Percentiles rank a stretch among this genome's conserved stretches.
Conservation (phyloP, 2,888 invertebrate genomes). For the Barypeithes pellucidus region DNA sequence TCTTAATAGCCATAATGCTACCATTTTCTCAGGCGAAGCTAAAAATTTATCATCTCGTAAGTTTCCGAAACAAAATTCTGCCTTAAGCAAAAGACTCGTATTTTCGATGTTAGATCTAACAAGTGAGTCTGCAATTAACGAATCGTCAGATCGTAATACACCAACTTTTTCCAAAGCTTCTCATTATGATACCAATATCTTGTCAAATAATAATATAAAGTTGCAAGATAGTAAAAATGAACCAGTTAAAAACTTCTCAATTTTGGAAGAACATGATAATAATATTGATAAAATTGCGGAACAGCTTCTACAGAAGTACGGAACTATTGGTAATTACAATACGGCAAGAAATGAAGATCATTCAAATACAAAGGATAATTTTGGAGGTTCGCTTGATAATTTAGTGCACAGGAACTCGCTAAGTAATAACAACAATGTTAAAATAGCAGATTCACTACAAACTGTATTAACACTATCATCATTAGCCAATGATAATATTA, state of each 20-base stretch:
- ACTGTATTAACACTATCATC: background rate
- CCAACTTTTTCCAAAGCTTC: too few species aligned
- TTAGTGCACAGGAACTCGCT: background rate
- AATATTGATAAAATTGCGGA: background rate
- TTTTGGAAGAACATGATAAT: background rate
- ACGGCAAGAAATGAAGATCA: background rate
- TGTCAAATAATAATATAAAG: slow-evolving; percentile 2
- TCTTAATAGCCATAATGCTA: background rate
- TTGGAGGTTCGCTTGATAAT: slow-evolving; percentile 15
- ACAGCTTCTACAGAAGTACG: background rate
- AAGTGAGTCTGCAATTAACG: background rate
- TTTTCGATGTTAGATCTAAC: slow-evolving; percentile 20
- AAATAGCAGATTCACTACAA: background rate
- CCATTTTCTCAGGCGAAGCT: background rate
- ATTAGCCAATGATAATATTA: background rate
- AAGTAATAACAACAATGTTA: background rate
- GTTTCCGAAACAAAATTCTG: background rate
- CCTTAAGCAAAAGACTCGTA: background rate
- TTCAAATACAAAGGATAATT: background rate
- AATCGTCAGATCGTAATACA: background rate
- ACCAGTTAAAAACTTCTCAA: background rate
- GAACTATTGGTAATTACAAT: background rate
- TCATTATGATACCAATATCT: background rate
- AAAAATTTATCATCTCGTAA: background rate
- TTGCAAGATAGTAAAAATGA: background rate